Base-by-base conservation (phyloP, 2,888 invertebrate genomes). In the Chironomus riparius region DNA sequence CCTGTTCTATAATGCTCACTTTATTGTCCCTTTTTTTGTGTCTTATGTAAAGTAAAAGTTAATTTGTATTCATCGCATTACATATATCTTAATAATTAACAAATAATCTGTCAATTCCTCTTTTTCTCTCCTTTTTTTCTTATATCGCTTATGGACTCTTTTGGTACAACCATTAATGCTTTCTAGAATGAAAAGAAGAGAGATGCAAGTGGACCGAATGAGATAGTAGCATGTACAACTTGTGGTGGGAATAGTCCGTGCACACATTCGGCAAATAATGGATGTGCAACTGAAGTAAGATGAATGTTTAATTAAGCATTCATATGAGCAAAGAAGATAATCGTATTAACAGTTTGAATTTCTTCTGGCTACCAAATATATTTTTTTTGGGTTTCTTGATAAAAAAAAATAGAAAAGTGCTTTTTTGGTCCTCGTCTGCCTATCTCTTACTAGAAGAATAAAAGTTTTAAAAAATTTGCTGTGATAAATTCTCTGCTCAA, bases 211-310 rank as follows among this genome's bases (percentile, higher is more conserved):
- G 90, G 90, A 79, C 90, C 91, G 77, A 92, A 92, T 81, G 94
- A 94, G 84, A 89, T 94, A 80, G 92, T 94, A 77, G 89, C 92
- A 78, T 94, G 94, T 83, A 91, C 94, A 77, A 90, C 90, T 79
- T 94, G 94, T 83, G 86, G 88, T 3, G 89, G 89, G 80, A 91
- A 92, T 70, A 92, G 91, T 81, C 91, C 92, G 47, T 94, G 94
- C 83, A 93, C 93, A 77, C 94, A 94, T 84, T 90, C 93, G 77
- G 89, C 92, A 77, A 94, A 93, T 83, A 94, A 94, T 82, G 93
- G 94, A 81, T 93, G 94, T 81, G 92, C 93, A 77, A 87, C 92
- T 79, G 93, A 94, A 91, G 93, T 93, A 88, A 86, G 80, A 80
- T 78, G 70, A 65, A 56, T 56, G 56, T 56, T 15, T 68, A 38